A percentile compares a stretch with the other conserved stretches of the same genome.
These are phyloP conservation scores for Esox niger DNA, from an alignment of 2,113 vertebrate genomes.

Conservation along the genomic window DNA sequence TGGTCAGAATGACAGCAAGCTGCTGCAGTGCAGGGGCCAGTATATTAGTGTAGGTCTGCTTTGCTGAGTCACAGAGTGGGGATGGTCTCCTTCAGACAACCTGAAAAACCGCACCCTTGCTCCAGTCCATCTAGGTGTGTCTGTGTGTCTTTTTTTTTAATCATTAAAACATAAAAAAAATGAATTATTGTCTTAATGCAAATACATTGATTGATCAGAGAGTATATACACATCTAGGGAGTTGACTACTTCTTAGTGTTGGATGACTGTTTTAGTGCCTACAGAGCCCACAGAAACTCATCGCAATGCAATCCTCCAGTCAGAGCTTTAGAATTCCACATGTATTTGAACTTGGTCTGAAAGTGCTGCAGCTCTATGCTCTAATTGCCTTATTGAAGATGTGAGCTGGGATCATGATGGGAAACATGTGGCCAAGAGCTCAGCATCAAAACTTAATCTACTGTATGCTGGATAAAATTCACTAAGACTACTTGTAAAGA, in stretches of 20 bases:
- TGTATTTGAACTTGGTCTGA: background rate
- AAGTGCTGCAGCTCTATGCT: background rate
- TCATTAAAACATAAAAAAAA: no score
- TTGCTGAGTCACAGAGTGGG: constrained; percentile 16
- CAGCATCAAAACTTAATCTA: background rate
- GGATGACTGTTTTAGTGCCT: background rate
- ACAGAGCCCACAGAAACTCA: background rate
- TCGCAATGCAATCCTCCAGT: background rate
- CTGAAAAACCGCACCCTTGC: background rate
- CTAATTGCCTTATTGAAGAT: background rate
- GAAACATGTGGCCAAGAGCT: background rate
- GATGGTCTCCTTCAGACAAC: background rate
- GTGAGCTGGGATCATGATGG: background rate
- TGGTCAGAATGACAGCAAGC: constrained; percentile 23
- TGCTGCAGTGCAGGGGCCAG: constrained; percentile 12
- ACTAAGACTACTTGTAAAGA: no score
- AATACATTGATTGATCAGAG: background rate
- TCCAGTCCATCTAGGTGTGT: background rate
- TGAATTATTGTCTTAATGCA: background rate
- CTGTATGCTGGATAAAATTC: constrained; percentile 11
- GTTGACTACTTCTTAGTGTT: background rate
- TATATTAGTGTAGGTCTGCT: background rate
- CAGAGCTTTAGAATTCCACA: background rate
- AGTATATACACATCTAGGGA: background rate
- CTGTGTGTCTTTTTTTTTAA: background rate